Evolutionary conservation across 2,113 vertebrate species (phyloP).

Genomic region (Hoplias malabaricus): DNA sequence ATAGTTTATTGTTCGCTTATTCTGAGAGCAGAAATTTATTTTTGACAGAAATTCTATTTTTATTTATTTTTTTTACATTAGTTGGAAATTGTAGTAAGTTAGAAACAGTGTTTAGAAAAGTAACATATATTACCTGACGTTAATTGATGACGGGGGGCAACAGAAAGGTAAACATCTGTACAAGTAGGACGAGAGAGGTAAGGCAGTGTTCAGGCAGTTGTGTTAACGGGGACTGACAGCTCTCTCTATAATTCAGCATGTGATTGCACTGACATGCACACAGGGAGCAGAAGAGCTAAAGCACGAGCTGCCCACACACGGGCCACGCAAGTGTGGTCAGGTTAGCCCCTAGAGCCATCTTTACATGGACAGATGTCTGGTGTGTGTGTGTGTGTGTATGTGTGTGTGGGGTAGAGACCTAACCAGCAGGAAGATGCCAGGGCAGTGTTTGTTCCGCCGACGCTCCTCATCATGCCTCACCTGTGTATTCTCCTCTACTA

Average conservation of each 20-base stretch:
- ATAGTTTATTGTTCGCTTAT: too few species aligned
- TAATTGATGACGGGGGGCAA: not conserved
- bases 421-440: slow-evolving; percentile 24
- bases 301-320: not conserved
- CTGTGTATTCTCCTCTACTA: not conserved
- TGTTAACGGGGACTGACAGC: slow-evolving; percentile 45
- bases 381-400: slow-evolving; percentile 2
- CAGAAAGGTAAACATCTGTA: not conserved
- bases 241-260: slow-evolving; percentile 46
- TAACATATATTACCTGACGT: too few species aligned
- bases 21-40: too few species aligned
- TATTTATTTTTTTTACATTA: too few species aligned
- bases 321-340: slow-evolving; percentile 10
- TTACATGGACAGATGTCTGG: slow-evolving; percentile 34
- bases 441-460: slow-evolving; percentile 42
- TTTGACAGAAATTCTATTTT: too few species aligned
- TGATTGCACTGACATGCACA: slow-evolving; percentile 18
- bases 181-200: not conserved
- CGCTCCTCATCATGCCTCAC: slow-evolving; percentile 24
- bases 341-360: slow-evolving; percentile 6
- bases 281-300: slow-evolving; percentile 2
- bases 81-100: too few species aligned
- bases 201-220: not conserved
- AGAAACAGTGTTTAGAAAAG: too few species aligned
- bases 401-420: not conserved